Evolutionary conservation across 2,113 vertebrate genomes (phyloP).

Genomic region (Festucalex cinctus): DNA sequence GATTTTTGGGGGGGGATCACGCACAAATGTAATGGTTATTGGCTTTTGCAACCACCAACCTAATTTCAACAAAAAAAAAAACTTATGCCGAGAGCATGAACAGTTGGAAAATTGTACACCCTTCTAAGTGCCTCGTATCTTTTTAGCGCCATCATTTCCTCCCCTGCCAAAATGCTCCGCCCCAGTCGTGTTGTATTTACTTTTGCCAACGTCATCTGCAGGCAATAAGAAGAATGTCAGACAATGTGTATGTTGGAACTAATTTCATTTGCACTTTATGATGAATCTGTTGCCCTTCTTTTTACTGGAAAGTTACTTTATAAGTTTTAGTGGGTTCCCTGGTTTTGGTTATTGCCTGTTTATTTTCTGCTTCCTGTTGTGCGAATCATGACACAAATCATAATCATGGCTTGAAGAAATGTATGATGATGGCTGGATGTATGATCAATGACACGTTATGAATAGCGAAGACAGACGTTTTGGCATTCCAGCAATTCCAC

Average conservation of each 20-base stretch:
- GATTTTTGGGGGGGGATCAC: constrained; percentile 15
- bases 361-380: constrained; percentile 26
- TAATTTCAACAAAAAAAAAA: constrained; percentile 16
- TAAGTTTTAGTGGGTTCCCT: constrained; percentile 21
- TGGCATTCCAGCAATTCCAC: constrained; percentile 22
- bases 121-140: constrained; percentile 65
- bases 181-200: constrained; percentile 37
- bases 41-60: constrained; percentile 27
- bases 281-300: constrained; percentile 35
- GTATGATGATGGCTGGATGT: constrained; percentile 1
- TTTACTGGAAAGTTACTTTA: constrained; percentile 8
- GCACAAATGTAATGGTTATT: constrained; percentile 27
- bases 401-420: constrained; percentile 36
- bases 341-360: constrained; percentile 21
- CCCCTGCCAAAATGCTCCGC: constrained; percentile 42
- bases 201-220: constrained; percentile 49
- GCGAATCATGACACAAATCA: constrained; percentile 36
- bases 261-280: constrained; percentile 70
- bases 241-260: constrained; percentile 65
- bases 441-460: constrained; percentile 14
- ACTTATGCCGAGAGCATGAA: constrained; percentile 36
- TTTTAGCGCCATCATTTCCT: constrained; percentile 47
- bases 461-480: constrained; percentile 3
- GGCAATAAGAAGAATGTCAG: constrained; percentile 70
- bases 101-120: constrained; percentile 46